Base-by-base conservation (phyloP, 2,113 vertebrate species). In the Hemicordylus capensis region DNA sequence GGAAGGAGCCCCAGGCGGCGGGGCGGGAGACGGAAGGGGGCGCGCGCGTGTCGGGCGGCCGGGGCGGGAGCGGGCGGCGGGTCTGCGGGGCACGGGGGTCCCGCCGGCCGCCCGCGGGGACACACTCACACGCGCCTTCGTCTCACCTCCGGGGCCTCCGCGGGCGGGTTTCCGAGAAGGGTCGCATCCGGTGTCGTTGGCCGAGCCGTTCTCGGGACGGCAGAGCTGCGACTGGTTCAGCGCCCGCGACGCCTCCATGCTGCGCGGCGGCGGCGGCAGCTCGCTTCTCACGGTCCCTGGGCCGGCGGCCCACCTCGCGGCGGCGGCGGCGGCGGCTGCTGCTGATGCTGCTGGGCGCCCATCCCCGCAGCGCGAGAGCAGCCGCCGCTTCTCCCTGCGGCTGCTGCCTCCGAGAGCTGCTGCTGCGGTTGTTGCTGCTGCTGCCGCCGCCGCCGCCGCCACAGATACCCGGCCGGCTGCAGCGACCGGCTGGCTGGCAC, bases 221-320 rank as follows among this genome's bases (percentile, higher is more conserved):
- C 91, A 89, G 56, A 89, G 83, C 61, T 85, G 90, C 42, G 86
- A 64, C 63, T 83, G 37, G 15, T 85, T 61, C 26, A 24, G 15
- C 19, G 51, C 19, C 37, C 34, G 54, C 44, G 24, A 37, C 46
- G 59, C 85, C 48, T 83, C 84, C 87, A 72, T 86, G 6, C 56
- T 10, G 17, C 22, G 20, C 46, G n/a, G 26, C 61, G 9, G 61
- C 61, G 9, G 58, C 46, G 17, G 20, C 28, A 10, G 12, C 39
- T 51, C 37, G 58, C 4, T 37, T 1, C 77, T 46, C 77, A n/a
- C 26, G n/a, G 31, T 37, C n/a, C 34, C 22, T 10, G 66, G 51
- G n/a, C 67, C 81, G 84, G 6, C 44, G n/a, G n/a, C n/a, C n/a
- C n/a, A n/a, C n/a, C n/a, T n/a, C n/a, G n/a, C n/a, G n/a, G n/a